Percentiles rank a stretch among this genome's conserved stretches.
Conservation (phyloP, 2,888 invertebrate genomes). For the Nycteola revayana region DNA sequence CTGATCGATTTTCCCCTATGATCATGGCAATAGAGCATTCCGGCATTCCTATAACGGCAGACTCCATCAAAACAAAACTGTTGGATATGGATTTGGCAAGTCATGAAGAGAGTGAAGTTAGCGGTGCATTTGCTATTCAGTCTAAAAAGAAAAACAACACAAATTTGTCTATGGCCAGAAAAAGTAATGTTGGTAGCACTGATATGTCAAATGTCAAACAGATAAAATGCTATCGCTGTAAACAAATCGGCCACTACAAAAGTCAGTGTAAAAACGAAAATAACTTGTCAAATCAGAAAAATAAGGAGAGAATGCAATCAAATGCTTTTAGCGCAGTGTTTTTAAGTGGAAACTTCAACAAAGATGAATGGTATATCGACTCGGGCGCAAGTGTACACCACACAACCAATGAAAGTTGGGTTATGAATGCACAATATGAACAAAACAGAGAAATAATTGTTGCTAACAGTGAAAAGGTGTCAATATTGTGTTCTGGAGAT, state of each 20-base stretch:
- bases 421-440: not conserved
- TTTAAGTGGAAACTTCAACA: constrained; percentile 2
- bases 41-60: too few relatives aligned
- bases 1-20: too few relatives aligned
- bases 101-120: too few relatives aligned
- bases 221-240: constrained; percentile 3
- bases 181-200: too few relatives aligned
- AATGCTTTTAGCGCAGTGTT: constrained; percentile 5
- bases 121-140: too few relatives aligned
- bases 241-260: constrained; percentile 1
- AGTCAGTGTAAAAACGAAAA: constrained; percentile 1
- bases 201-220: constrained; percentile 14
- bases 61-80: too few relatives aligned
- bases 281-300: not conserved
- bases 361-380: constrained; percentile 3
- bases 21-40: too few relatives aligned
- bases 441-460: constrained; percentile 1
- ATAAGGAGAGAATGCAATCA: not conserved
- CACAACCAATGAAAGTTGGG: constrained; percentile 4
- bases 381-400: not conserved
- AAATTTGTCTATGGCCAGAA: too few relatives aligned
- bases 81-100: too few relatives aligned
- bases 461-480: not conserved
- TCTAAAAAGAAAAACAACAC: too few relatives aligned
- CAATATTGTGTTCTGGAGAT: constrained; percentile 1